Base-by-base conservation (phyloP, 1,140 invertebrate genomes). In the Yoshiicerus persimilis region DNA sequence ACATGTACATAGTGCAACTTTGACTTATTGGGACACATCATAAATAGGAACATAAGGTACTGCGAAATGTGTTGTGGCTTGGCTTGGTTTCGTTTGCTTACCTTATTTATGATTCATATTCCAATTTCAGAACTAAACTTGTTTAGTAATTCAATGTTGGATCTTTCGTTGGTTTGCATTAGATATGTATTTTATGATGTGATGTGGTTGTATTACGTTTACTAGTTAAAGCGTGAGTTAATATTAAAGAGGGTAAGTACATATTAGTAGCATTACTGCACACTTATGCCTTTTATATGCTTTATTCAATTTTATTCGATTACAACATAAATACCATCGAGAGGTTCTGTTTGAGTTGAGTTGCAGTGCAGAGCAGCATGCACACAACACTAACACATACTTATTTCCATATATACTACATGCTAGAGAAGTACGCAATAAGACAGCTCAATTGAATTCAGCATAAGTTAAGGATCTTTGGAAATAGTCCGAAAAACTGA, bases 51-150 rank as follows among this genome's bases (percentile, higher is more conserved):
- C 47, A 56, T 56, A 39, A 39, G n/a, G 38, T 39, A 56, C 20
- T 56, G 6, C 20, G 47, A 56, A 56, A 56, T 56, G 47, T 16
- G 47, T 16, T 56, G 47, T 56, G 47, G 47, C n/a, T 56, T 56
- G 47, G 47, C 16, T 80, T n/a, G n/a, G 62, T 23, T 66, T 4
- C 10, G 62, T 66, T 66, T 36, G 32, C 32, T 80, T 36, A 80
- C 75, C 75, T 80, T 80, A 80, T 80, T 80, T 80, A 80, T 80
- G 75, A 80, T 80, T 80, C 75, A 80, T 80, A 80, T 36, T 36
- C 32, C 32, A 80, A 80, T 80, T 80, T 80, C 32, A 36, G 75
- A 80, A 80, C 27, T 80, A 11, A 27, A 70, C 64, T 70, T 70
- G 75, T 32, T 32, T 30, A 70, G 25, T 32, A 20, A 38, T 30